Percentiles rank a stretch among this genome's conserved stretches.
Conservation (phyloP, 2,797 vertebrate species). For the Arctocebus calabarensis region DNA sequence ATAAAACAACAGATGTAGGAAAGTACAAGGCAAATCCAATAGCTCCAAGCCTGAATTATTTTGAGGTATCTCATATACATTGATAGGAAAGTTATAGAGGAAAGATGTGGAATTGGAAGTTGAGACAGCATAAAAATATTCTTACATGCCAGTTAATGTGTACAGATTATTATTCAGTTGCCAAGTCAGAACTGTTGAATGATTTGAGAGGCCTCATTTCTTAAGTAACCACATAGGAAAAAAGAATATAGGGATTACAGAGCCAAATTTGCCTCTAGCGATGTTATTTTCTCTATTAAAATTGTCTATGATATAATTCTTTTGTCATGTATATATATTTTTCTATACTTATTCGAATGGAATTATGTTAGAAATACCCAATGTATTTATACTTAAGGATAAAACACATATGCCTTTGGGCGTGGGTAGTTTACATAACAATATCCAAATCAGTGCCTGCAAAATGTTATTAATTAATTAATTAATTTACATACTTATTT, state of each 20-base stretch:
- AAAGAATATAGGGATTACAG: too few species aligned
- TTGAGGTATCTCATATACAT: not conserved
- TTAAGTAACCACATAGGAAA: not conserved
- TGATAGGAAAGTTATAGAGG: not conserved
- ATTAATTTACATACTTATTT: too few species aligned
- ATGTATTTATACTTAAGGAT: not conserved
- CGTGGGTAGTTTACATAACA: not conserved
- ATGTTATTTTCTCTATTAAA: not conserved
- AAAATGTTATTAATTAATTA: not conserved
- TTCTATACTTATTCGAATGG: not conserved
- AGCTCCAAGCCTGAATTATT: not conserved
- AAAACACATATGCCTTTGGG: not conserved
- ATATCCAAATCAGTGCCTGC: not conserved
- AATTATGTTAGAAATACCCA: not conserved
- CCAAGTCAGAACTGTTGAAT: not conserved
- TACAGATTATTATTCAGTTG: not conserved
- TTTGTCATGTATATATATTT: not conserved
- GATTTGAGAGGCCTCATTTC: not conserved
- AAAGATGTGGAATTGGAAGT: not conserved
- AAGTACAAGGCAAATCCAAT: not conserved
- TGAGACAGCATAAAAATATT: not conserved
- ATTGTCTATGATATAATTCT: not conserved
- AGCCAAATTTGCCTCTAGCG: not conserved
- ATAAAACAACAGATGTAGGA: not conserved
- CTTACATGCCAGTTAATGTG: not conserved